Percentiles rank a stretch among this genome's conserved stretches.
phyloP scores from a whole-genome alignment of 2,888 invertebrate species.

The Drosophila mulleri region DNA sequence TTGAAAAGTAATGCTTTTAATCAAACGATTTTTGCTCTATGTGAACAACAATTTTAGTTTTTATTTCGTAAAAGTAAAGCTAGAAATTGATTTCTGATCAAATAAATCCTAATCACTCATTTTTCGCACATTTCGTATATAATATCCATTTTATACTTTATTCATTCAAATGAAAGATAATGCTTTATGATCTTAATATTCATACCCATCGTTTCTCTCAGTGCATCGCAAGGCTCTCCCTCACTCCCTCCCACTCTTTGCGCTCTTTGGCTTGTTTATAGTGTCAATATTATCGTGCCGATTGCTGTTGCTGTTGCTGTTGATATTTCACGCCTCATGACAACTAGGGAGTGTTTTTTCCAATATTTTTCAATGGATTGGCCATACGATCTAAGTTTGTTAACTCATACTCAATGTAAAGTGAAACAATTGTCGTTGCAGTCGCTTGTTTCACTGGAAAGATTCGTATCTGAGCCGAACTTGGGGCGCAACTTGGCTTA shows the following conservation, averaged over 20 bases:
- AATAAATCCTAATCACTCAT: too few species aligned
- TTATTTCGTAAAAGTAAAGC: too few species aligned
- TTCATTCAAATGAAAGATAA: neutral
- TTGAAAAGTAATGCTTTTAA: too few species aligned
- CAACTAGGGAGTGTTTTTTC: slow-evolving; percentile 52
- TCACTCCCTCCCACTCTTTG: neutral
- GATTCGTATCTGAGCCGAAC: slow-evolving; percentile 41
- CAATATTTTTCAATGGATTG: slow-evolving; percentile 38
- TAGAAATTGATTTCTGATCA: too few species aligned
- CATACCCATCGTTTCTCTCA: neutral
- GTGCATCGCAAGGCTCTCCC: slow-evolving; percentile 1
- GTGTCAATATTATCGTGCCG: slow-evolving; percentile 67
- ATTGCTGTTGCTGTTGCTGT: slow-evolving; percentile 64
- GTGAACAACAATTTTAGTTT: too few species aligned
- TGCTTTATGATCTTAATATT: neutral
- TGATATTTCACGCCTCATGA: slow-evolving; percentile 73
- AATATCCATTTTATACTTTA: neutral
- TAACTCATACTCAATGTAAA: slow-evolving; percentile 29
- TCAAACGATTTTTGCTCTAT: too few species aligned
- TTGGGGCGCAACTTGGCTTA: slow-evolving; percentile 44
- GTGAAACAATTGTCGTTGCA: slow-evolving; percentile 11
- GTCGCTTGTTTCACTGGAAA: slow-evolving; percentile 41
- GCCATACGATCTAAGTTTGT: slow-evolving; percentile 16
- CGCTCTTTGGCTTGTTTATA: slow-evolving; percentile 34
- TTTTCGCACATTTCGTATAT: neutral